Percentiles rank a stretch among this genome's conserved stretches.
phyloP scores from a whole-genome alignment of 2,888 invertebrate species.

The Drosophila fulvimacula region DNA sequence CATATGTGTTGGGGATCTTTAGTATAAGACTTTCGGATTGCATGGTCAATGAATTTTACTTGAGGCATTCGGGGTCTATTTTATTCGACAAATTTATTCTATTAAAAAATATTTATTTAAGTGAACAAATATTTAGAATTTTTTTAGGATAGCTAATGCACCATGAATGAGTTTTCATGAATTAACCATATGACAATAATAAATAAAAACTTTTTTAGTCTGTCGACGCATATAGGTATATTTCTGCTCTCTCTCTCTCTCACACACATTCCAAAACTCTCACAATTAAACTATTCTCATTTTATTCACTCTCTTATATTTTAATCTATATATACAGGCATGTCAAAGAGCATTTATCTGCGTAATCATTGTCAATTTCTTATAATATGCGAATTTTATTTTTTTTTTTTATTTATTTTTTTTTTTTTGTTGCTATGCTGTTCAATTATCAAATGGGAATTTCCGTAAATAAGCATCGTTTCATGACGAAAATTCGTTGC shows the following conservation, averaged over 20 bases:
- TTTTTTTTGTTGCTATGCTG: slow-evolving; percentile 43
- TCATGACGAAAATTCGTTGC: slow-evolving; percentile 46
- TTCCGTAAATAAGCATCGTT: slow-evolving; percentile 38
- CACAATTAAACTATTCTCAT: neutral
- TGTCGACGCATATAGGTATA: too few relatives aligned
- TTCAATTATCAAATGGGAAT: slow-evolving; percentile 30
- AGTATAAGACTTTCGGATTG: neutral
- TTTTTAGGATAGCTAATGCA: neutral
- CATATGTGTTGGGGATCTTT: slow-evolving; percentile 20
- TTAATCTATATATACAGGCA: neutral
- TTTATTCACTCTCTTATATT: neutral
- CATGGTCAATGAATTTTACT: slow-evolving; percentile 15
- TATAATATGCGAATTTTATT: slow-evolving; percentile 3
- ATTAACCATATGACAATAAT: neutral
- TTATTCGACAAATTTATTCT: neutral
- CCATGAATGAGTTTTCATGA: neutral
- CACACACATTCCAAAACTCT: neutral
- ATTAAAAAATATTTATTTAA: neutral
- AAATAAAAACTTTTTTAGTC: neutral
- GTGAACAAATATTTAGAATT: neutral
- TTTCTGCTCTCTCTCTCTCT: neutral
- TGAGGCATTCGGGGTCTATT: neutral
- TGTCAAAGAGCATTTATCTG: slow-evolving; percentile 10
- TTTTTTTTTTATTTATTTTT: neutral
- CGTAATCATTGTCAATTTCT: slow-evolving; percentile 17